phyloP scores from a whole-genome alignment of 2,113 vertebrate genomes.

The Sterrhoptilus dennistouni region DNA sequence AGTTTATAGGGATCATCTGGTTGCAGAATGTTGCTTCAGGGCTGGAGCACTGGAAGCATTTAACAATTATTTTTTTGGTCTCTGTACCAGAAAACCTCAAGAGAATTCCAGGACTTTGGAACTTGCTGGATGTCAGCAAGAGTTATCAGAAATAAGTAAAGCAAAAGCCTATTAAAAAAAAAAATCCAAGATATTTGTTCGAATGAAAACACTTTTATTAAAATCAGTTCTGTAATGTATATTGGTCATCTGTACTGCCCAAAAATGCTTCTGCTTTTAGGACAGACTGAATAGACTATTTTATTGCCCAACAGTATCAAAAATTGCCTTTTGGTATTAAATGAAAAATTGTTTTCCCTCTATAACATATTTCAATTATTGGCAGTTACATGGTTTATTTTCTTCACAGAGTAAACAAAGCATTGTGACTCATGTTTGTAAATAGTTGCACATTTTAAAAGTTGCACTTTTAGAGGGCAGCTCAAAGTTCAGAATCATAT shows the following conservation, averaged over 20 bases:
- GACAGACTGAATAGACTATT: background rate
- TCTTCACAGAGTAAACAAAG: background rate
- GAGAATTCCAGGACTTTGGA: slow-evolving; percentile 41
- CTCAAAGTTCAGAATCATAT: background rate
- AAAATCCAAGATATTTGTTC: background rate
- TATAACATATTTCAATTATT: background rate
- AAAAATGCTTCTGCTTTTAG: background rate
- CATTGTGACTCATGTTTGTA: background rate
- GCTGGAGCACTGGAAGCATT: slow-evolving; percentile 48
- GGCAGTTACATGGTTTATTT: background rate
- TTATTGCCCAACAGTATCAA: background rate
- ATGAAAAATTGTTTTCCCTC: background rate
- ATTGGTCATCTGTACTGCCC: background rate
- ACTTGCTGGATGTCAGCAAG: slow-evolving; percentile 28
- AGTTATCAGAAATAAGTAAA: background rate
- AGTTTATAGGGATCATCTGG: slow-evolving; percentile 73
- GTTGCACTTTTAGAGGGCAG: background rate
- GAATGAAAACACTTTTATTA: background rate
- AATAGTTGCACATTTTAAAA: background rate
- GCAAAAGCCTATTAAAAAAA: background rate
- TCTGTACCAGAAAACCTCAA: slow-evolving; percentile 31
- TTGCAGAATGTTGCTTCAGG: slow-evolving; percentile 67
- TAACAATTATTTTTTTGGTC: background rate
- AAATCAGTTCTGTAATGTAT: background rate
- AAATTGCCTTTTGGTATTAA: background rate